A percentile compares a stretch with the other conserved stretches of the same genome.
These are phyloP conservation scores for Labroides dimidiatus DNA, from an alignment of 2,797 vertebrate genomes.

Conservation along the genomic window DNA sequence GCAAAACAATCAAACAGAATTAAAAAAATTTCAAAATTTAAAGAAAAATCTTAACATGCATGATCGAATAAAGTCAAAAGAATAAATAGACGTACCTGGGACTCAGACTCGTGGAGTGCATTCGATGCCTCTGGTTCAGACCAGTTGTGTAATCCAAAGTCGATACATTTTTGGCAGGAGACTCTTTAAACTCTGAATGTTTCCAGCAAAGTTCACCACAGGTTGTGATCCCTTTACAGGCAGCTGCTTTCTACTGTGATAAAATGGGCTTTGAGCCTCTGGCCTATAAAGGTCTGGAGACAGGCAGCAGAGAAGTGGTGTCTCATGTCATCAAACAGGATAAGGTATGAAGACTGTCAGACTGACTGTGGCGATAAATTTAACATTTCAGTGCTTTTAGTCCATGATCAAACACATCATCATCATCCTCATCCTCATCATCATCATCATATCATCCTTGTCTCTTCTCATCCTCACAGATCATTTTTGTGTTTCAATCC, in stretches of 20 bases:
- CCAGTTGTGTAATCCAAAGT: slow-evolving; percentile 2
- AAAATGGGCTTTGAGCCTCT: slow-evolving; percentile 86
- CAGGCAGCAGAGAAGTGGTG: slow-evolving; percentile 83
- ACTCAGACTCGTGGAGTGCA: not conserved
- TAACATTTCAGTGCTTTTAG: not conserved
- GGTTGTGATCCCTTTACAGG: slow-evolving; percentile 68
- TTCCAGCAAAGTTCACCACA: slow-evolving; percentile 4
- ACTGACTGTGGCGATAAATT: not conserved
- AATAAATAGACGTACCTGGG: not conserved
- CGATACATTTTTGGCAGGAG: slow-evolving; percentile 2
- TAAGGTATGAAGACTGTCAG: slow-evolving; percentile 73
- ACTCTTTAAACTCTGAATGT: not conserved
- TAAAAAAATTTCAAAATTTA: too few species aligned
- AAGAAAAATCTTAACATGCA: too few species aligned
- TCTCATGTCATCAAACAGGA: slow-evolving; percentile 86
- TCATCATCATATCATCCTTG: not conserved
- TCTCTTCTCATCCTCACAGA: slow-evolving; percentile 68
- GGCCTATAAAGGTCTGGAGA: slow-evolving; percentile 88
- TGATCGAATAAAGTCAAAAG: not conserved
- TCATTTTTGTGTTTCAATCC: slow-evolving; percentile 84
- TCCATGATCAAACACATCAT: slow-evolving; percentile 5
- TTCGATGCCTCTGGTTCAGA: not conserved
- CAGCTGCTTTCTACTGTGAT: slow-evolving; percentile 85
- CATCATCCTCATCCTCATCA: not conserved
- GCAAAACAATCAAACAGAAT: too few species aligned